phyloP scores from a whole-genome alignment of 2,888 invertebrate genomes.

The Harmothoe impar region DNA sequence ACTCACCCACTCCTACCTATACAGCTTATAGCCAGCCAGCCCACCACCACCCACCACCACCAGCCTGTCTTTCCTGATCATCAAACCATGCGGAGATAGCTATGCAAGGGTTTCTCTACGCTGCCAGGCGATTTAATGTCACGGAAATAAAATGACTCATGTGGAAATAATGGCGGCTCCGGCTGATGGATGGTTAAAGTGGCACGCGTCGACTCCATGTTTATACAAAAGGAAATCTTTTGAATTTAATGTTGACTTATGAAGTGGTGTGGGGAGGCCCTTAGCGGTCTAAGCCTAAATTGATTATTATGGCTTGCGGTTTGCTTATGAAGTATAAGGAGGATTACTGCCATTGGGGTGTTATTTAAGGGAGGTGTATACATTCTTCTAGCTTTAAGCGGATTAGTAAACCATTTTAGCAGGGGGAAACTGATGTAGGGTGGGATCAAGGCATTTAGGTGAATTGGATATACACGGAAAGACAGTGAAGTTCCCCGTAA shows the following conservation, averaged over 20 bases:
- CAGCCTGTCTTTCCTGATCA: neutral
- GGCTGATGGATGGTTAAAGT: neutral
- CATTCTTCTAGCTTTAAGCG: no score
- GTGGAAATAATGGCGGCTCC: neutral
- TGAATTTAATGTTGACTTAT: constrained; percentile 23
- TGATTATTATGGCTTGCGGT: neutral
- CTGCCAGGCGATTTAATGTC: constrained; percentile 10
- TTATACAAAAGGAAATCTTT: constrained; percentile 13
- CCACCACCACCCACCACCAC: neutral
- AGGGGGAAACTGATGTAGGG: neutral
- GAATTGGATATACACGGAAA: neutral
- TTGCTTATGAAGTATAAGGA: neutral
- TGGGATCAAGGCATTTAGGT: neutral
- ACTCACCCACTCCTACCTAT: neutral
- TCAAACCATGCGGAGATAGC: neutral
- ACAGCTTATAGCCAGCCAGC: no score
- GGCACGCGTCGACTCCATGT: constrained; percentile 1
- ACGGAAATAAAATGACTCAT: constrained; percentile 8
- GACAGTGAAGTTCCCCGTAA: no score
- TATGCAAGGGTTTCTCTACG: neutral
- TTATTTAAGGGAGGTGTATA: no score
- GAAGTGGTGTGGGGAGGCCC: neutral
- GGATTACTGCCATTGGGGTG: neutral
- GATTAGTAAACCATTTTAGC: neutral
- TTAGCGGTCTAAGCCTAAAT: neutral